phyloP scores from a whole-genome alignment of 1,140 invertebrate genomes.

The Wiebesia pumilae region DNA sequence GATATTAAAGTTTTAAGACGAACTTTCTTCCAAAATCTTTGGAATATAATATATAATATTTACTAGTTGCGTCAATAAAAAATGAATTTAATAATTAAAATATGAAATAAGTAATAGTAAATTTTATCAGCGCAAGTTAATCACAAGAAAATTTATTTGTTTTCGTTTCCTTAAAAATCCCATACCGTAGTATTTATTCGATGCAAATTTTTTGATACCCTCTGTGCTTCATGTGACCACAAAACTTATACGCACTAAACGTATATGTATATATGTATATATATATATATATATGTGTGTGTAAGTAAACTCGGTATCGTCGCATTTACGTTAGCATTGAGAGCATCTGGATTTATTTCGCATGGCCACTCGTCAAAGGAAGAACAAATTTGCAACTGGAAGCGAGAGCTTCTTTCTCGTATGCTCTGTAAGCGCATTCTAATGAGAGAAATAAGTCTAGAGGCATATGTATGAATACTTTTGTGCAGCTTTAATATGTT shows the following conservation, averaged over 20 bases:
- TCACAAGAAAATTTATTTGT: too few species aligned
- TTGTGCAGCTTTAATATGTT: slow-evolving; percentile 54
- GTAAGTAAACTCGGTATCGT: slow-evolving; percentile 56
- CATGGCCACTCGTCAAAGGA: slow-evolving; percentile 71
- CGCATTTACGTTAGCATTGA: slow-evolving; percentile 73
- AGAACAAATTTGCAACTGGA: slow-evolving; percentile 69
- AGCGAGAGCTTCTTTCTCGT: slow-evolving; percentile 66
- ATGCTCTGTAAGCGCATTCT: neutral
- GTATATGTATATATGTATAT: slow-evolving; percentile 54
- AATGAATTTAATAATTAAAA: too few species aligned
- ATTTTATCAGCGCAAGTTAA: too few species aligned
- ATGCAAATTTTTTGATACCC: neutral
- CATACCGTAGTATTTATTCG: slow-evolving; percentile 4
- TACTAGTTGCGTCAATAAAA: too few species aligned
- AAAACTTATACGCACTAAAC: slow-evolving; percentile 41
- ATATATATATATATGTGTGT: too few species aligned
- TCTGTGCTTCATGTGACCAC: neutral
- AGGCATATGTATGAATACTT: slow-evolving; percentile 27
- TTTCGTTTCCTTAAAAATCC: neutral
- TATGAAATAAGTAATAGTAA: too few species aligned
- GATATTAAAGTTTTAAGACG: too few species aligned
- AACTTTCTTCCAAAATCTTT: too few species aligned
- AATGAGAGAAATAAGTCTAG: slow-evolving; percentile 43
- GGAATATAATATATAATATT: too few species aligned
- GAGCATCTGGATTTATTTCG: slow-evolving; percentile 73